phyloP scores from a whole-genome alignment of 2,888 invertebrate genomes.

The Acronicta psi region DNA sequence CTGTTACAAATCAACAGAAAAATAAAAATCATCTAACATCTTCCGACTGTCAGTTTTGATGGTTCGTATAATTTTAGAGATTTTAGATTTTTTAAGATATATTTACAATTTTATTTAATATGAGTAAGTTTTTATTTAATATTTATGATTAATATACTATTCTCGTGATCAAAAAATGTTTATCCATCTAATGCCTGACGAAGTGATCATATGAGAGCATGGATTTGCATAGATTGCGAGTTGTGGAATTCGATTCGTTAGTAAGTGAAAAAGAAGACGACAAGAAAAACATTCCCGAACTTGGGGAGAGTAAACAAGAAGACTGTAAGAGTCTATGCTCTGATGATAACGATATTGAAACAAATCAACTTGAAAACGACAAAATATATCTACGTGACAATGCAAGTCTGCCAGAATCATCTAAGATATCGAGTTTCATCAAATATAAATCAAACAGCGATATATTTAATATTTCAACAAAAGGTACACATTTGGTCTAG shows the following conservation, averaged over 20 bases:
- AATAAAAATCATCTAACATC: not conserved
- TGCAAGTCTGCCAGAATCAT: not conserved
- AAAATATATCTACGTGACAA: slow-evolving; percentile 3
- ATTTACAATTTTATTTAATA: slow-evolving; percentile 49
- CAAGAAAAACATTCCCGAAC: slow-evolving; percentile 21
- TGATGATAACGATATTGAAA: slow-evolving; percentile 6
- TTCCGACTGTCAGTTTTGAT: slow-evolving; percentile 49
- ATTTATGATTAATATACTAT: slow-evolving; percentile 14
- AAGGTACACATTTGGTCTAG: slow-evolving; percentile 25
- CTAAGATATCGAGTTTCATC: slow-evolving; percentile 14
- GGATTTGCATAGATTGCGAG: slow-evolving; percentile 60
- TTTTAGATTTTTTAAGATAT: slow-evolving; percentile 48
- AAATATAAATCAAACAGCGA: slow-evolving; percentile 31
- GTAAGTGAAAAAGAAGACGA: slow-evolving; percentile 21
- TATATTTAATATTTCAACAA: slow-evolving; percentile 28
- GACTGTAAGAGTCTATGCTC: slow-evolving; percentile 6
- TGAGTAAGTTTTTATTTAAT: slow-evolving; percentile 28
- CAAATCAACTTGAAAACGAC: slow-evolving; percentile 8
- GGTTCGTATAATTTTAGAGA: slow-evolving; percentile 39
- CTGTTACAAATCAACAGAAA: slow-evolving; percentile 3
- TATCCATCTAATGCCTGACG: slow-evolving; percentile 8
- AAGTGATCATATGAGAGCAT: slow-evolving; percentile 37
- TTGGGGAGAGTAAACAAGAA: slow-evolving; percentile 4
- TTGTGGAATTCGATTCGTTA: slow-evolving; percentile 56
- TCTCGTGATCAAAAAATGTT: slow-evolving; percentile 17